Percentiles rank a stretch among this genome's conserved stretches.
phyloP scores from a whole-genome alignment of 2,888 invertebrate species.

The Agrypnus murinus region DNA sequence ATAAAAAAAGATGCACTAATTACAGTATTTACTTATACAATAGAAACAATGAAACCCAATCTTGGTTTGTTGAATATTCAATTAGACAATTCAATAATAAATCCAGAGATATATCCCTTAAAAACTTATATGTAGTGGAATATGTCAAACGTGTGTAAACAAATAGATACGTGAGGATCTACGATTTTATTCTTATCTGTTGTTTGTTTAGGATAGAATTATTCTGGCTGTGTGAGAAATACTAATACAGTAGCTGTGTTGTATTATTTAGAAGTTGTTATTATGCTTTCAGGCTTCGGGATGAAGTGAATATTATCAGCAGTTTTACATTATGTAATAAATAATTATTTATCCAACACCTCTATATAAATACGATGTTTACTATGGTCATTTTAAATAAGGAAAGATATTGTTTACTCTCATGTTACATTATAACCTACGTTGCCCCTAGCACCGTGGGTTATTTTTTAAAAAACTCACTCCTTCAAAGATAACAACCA shows the following conservation, averaged over 20 bases:
- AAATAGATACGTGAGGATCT: constrained; percentile 48
- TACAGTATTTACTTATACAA: constrained; percentile 1
- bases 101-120: constrained; percentile 53
- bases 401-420: no score
- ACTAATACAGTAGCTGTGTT: constrained; percentile 57
- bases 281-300: constrained; percentile 4
- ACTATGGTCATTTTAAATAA: no score
- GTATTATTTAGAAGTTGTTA: constrained; percentile 45
- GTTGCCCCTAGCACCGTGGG: no score
- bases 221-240: constrained; percentile 58
- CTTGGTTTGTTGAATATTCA: constrained; percentile 28
- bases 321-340: no score
- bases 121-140: constrained; percentile 22
- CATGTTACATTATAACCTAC: no score
- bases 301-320: no score
- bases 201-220: constrained; percentile 60
- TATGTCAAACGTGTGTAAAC: constrained; percentile 55
- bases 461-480: no score
- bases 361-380: no score
- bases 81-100: constrained; percentile 27
- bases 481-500: no score
- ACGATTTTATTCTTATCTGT: constrained; percentile 58
- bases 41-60: not conserved
- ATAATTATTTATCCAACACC: no score
- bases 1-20: constrained; percentile 2